phyloP scores from a whole-genome alignment of 2,113 vertebrate genomes.

The Pedetes capensis region DNA sequence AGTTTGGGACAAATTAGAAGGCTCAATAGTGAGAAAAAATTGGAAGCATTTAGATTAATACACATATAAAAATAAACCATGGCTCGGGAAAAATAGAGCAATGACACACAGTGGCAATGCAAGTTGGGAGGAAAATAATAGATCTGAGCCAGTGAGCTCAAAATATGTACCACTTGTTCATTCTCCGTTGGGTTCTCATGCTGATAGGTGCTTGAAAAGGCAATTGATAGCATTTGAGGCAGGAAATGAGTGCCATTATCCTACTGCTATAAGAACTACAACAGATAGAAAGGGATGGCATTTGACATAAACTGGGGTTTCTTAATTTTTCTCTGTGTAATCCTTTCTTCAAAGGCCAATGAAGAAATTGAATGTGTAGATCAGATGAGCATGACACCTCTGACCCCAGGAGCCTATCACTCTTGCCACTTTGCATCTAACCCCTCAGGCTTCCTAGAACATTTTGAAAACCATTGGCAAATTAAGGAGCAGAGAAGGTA shows the following conservation, averaged over 20 bases:
- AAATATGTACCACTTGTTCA: not conserved
- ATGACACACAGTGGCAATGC: not conserved
- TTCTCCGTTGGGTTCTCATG: not conserved
- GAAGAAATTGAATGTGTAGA: not conserved
- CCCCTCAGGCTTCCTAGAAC: not conserved
- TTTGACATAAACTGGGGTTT: not conserved
- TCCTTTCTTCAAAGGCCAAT: not conserved
- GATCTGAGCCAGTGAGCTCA: not conserved
- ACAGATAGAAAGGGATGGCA: not conserved
- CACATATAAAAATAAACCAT: not conserved
- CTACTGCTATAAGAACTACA: not conserved
- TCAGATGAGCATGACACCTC: not conserved
- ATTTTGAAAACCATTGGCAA: not conserved
- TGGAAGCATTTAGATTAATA: slow-evolving; percentile 13
- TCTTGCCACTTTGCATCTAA: not conserved
- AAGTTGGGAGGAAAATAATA: not conserved
- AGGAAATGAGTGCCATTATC: not conserved
- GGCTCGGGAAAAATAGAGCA: not conserved
- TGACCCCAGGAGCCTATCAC: not conserved
- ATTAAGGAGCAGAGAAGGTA: not conserved
- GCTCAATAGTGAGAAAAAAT: slow-evolving; percentile 29
- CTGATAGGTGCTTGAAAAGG: not conserved
- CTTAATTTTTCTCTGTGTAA: not conserved
- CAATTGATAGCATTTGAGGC: not conserved
- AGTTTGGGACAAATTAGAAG: not conserved